Evolutionary conservation across 1,140 invertebrate genomes (phyloP), one percentile per base, ranked within the genome.

Genomic region (Dendroctonus valens): DNA sequence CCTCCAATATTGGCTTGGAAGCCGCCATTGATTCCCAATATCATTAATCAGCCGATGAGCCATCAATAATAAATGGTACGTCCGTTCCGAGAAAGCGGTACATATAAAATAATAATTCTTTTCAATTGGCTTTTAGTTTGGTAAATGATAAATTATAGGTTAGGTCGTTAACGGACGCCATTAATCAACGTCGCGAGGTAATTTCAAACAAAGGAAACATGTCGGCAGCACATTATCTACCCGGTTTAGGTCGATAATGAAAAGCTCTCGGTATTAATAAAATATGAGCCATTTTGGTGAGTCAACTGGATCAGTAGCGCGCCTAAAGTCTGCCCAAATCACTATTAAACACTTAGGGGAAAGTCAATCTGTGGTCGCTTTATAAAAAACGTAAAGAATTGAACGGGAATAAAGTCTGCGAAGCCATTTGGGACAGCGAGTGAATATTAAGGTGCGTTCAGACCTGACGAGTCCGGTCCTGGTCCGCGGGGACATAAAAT

Each of bases 161-260:
- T 59, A 54, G 41, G 58, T 59, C 57, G 65, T 60, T 59, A 67
- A 42, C 65, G 58, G 41, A 46, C 15, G 50, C 58, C 39, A 67
- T 67, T 67, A 67, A 67, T 67, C 65, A 67, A 60, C 42, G 65
- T 67, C 55, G 50, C 46, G 62, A 65, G 62, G 53, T 65, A 65
- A 65, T 65, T 65, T 65, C 42, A 57, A 65, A 65, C 62, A 65
- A 65, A 65, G 62, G 53, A 55, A 65, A 65, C 53, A 65, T 65
- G 62, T 65, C 44, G 62, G 52, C 62, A 50, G 62, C 42, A 54
- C 62, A 65, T 65, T 65, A 65, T 65, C 62, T 57, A 63, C 6
- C 48, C 42, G 9, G 12, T 11, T 46, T 46, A 59, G 51, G 44
- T 61, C 49, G 39, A 61, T 61, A 61, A 61, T 61, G 14, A 61